Percentiles rank a stretch among this genome's conserved stretches.
These are phyloP conservation scores for Hypotaenidia okinawae DNA, from an alignment of 2,797 vertebrate genomes.

Conservation along the genomic window DNA sequence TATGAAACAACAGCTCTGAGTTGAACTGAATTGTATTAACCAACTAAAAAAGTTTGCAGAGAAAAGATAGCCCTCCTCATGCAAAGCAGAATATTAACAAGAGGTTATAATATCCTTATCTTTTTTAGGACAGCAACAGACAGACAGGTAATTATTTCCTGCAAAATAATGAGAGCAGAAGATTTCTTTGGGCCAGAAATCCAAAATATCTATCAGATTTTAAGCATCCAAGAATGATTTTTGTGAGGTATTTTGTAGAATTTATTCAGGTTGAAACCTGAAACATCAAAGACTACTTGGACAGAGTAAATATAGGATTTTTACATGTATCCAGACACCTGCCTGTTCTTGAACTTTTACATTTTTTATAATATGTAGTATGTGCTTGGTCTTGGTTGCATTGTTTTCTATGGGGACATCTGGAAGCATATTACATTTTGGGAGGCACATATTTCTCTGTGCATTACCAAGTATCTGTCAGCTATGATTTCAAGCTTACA, in stretches of 20 bases:
- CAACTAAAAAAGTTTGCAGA: not conserved
- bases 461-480: not conserved
- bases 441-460: not conserved
- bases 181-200: not conserved
- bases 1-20: not conserved
- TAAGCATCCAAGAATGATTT: not conserved
- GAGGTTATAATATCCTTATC: not conserved
- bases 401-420: not conserved
- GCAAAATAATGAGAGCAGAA: not conserved
- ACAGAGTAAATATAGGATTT: accelerated
- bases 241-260: not conserved
- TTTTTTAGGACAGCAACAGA: not conserved
- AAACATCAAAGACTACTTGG: not conserved
- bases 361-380: not conserved
- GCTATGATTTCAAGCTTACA: not conserved
- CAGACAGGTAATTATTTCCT: not conserved
- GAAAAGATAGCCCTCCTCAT: not conserved
- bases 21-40: not conserved
- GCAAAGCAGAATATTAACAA: not conserved
- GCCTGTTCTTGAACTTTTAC: not conserved
- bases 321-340: not conserved
- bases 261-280: not conserved
- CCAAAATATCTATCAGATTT: not conserved
- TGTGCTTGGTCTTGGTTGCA: not conserved
- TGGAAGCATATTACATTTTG: not conserved